Conservation (phyloP, 2,888 invertebrate genomes). For the Palloptera scutellata region DNA sequence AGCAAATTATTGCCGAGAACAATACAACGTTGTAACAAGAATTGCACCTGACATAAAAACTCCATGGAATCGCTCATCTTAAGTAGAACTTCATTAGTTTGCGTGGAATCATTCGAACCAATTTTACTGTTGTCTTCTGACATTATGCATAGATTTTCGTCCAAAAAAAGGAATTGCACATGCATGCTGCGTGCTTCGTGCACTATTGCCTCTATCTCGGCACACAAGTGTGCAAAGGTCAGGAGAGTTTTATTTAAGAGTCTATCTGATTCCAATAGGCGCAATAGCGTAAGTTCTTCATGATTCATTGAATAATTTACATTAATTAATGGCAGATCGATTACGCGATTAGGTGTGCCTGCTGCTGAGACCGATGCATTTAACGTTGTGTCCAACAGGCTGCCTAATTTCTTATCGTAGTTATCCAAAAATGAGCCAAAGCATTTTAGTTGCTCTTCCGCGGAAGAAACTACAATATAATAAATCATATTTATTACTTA, state of each 20-base stretch:
- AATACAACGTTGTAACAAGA: slow-evolving; percentile 75
- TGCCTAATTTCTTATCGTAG: slow-evolving; percentile 50
- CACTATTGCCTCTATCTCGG: slow-evolving; percentile 76
- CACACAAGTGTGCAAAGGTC: slow-evolving; percentile 79
- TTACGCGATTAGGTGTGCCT: neutral
- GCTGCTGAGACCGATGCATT: slow-evolving; percentile 9
- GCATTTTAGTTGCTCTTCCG: slow-evolving; percentile 57
- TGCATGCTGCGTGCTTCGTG: slow-evolving; percentile 73
- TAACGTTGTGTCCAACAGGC: slow-evolving; percentile 40
- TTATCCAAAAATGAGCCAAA: slow-evolving; percentile 56
- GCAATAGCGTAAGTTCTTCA: slow-evolving; percentile 73
- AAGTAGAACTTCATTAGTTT: slow-evolving; percentile 45
- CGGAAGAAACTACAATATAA: slow-evolving; percentile 47
- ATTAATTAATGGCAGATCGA: slow-evolving; percentile 46
- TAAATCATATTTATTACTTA: neutral
- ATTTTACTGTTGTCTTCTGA: slow-evolving; percentile 45
- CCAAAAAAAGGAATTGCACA: slow-evolving; percentile 60
- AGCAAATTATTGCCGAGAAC: slow-evolving; percentile 77
- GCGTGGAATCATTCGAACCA: slow-evolving; percentile 41
- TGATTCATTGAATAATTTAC: slow-evolving; percentile 44
- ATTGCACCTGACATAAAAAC: slow-evolving; percentile 71
- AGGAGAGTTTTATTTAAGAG: slow-evolving; percentile 80
- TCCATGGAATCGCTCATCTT: slow-evolving; percentile 68
- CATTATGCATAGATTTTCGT: slow-evolving; percentile 45
- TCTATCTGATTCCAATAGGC: slow-evolving; percentile 82